Evolutionary conservation across 2,888 invertebrate species (phyloP).

Genomic region (Dicyrtomina minuta): DNA sequence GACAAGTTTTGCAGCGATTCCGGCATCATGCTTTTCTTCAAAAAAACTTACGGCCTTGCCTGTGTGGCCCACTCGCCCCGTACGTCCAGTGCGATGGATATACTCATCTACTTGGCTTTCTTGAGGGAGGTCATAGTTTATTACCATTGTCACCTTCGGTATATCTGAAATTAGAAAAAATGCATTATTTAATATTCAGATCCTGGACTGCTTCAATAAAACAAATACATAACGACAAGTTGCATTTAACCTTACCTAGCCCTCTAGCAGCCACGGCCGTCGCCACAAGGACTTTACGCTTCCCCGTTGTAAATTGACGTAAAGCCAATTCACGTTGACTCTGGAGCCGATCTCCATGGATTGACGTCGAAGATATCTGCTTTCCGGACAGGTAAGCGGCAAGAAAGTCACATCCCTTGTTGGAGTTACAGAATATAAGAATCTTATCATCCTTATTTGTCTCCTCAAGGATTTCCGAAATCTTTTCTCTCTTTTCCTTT

Average conservation of each 20-base stretch:
- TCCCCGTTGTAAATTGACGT: slow-evolving; percentile 76
- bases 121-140: slow-evolving; percentile 60
- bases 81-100: slow-evolving; percentile 61
- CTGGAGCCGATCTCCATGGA: slow-evolving; percentile 57
- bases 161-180: slow-evolving; percentile 65
- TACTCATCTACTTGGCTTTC: slow-evolving; percentile 60
- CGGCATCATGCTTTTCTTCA: slow-evolving; percentile 61
- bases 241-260: slow-evolving; percentile 64
- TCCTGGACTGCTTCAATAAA: neutral
- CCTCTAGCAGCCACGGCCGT: slow-evolving; percentile 95
- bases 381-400: neutral
- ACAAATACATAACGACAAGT: slow-evolving; percentile 57
- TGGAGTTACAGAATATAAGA: slow-evolving; percentile 87
- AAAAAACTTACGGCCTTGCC: slow-evolving; percentile 62
- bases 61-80: slow-evolving; percentile 59
- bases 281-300: slow-evolving; percentile 80
- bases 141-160: slow-evolving; percentile 68
- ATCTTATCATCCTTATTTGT: slow-evolving; percentile 57
- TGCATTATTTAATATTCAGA: neutral
- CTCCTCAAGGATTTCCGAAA: slow-evolving; percentile 69
- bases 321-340: slow-evolving; percentile 72
- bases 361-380: no score
- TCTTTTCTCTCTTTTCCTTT: slow-evolving; percentile 71
- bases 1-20: slow-evolving; percentile 69
- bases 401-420: no score